Evolutionary conservation across 2,797 vertebrate genomes (phyloP).

Genomic region (Sebastes goodei): DNA sequence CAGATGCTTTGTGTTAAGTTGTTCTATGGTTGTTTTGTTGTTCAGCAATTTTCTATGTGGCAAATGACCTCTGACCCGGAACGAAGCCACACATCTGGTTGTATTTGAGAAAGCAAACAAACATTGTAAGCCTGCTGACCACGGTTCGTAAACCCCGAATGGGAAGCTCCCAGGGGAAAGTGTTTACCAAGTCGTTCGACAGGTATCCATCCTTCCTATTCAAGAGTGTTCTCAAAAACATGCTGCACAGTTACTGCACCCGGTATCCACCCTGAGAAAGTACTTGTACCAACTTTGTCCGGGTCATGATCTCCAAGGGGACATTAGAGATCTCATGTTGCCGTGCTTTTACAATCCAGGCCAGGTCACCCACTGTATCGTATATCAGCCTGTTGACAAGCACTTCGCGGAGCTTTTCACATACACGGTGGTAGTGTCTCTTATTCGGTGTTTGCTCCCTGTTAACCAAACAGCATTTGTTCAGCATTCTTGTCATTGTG

Average conservation of each 20-base stretch:
- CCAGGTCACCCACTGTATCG: conserved; percentile 43
- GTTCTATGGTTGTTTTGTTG: background rate
- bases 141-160: conserved; percentile 47
- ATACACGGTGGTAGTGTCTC: background rate
- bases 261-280: conserved; percentile 22
- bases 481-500: background rate
- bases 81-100: conserved; percentile 75
- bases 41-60: conserved; percentile 32
- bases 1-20: background rate
- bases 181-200: conserved; percentile 7
- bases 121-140: conserved; percentile 58
- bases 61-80: conserved; percentile 50
- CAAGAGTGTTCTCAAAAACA: background rate
- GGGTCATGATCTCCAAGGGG: conserved; percentile 37
- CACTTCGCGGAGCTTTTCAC: conserved; percentile 7
- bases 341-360: conserved; percentile 44
- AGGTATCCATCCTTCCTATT: conserved; percentile 25
- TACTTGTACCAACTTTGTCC: conserved; percentile 36
- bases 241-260: background rate
- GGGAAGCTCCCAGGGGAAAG: conserved; percentile 39
- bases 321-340: conserved; percentile 45
- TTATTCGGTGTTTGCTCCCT: background rate
- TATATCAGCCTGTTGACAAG: conserved; percentile 45
- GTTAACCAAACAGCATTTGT: background rate
- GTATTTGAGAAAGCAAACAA: conserved; percentile 67